A percentile compares a stretch with the other conserved stretches of the same genome.
These are phyloP conservation scores for Eupithecia centaureata DNA, from an alignment of 2,888 invertebrate species.

Conservation along the genomic window DNA sequence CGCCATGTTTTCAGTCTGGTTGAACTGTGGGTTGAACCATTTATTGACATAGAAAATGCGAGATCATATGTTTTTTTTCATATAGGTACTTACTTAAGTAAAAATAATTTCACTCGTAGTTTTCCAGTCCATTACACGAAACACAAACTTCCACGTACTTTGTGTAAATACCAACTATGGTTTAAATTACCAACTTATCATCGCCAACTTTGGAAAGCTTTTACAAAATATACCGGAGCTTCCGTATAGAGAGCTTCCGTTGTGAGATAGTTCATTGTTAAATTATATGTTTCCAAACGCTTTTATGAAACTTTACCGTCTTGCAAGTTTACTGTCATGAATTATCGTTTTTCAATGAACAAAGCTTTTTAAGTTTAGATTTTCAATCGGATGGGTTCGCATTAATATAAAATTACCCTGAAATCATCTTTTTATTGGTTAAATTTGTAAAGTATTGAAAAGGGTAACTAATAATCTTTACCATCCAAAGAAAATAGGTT, in stretches of 20 bases:
- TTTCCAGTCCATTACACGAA: neutral
- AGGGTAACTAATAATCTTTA: too few species aligned
- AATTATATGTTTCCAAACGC: neutral
- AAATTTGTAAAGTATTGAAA: too few species aligned
- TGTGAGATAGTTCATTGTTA: constrained; percentile 10
- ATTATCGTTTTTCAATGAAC: neutral
- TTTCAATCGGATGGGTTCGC: neutral
- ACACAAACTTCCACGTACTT: constrained; percentile 16
- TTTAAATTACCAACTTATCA: constrained; percentile 25
- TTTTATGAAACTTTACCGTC: neutral
- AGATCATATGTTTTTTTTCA: too few species aligned
- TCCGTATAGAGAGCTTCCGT: constrained; percentile 1
- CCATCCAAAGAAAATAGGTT: too few species aligned
- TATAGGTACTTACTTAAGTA: too few species aligned
- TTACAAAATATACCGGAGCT: constrained; percentile 11
- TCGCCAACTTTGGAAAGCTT: constrained; percentile 19
- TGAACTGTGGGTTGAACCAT: too few species aligned
- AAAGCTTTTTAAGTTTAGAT: neutral
- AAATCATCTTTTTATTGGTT: too few species aligned
- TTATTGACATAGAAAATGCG: too few species aligned
- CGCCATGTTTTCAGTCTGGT: too few species aligned
- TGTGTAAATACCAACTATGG: constrained; percentile 14
- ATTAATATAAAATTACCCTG: neutral
- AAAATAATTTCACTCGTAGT: neutral
- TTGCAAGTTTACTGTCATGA: neutral